A percentile compares a stretch with the other conserved stretches of the same genome.
Evolutionary conservation across 1,140 invertebrate genomes (phyloP).

Genomic region (Piezodorus guildinii): DNA sequence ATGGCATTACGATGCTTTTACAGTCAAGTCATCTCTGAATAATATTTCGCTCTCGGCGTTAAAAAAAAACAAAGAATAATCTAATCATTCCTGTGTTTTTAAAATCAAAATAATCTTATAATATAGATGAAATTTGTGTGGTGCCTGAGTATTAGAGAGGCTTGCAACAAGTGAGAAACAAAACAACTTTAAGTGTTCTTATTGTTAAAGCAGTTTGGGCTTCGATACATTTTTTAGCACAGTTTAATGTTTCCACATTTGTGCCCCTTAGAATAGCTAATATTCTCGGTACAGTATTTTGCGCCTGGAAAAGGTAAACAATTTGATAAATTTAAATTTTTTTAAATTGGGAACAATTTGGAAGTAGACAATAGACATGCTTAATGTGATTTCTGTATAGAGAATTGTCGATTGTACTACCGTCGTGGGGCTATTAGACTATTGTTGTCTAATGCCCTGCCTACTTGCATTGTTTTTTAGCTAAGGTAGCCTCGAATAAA

Average conservation of each 20-base stretch:
- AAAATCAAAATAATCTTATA: too few species aligned
- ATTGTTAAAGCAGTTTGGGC: not conserved
- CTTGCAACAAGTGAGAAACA: too few species aligned
- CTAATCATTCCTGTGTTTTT: too few species aligned
- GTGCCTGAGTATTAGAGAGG: too few species aligned
- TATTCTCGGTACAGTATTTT: conserved; percentile 19
- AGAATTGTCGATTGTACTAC: conserved; percentile 16
- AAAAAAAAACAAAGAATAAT: too few species aligned
- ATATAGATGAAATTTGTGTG: too few species aligned
- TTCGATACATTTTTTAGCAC: conserved; percentile 10
- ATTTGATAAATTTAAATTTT: conserved; percentile 18
- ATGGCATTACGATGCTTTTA: conserved; percentile 4
- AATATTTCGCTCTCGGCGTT: too few species aligned
- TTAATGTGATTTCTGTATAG: conserved; percentile 25
- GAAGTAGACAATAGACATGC: conserved; percentile 25
- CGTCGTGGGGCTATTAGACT: too few species aligned
- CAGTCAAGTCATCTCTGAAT: too few species aligned
- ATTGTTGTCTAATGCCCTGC: too few species aligned
- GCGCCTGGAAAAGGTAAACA: conserved; percentile 19
- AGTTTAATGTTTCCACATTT: conserved; percentile 5
- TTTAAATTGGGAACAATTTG: conserved; percentile 26
- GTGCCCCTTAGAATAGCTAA: conserved; percentile 19
- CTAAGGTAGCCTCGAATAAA: too few species aligned
- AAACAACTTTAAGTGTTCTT: conserved; percentile 8
- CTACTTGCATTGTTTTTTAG: too few species aligned